phyloP scores from a whole-genome alignment of 1,140 invertebrate genomes.

The Trachelipus rathkii region DNA sequence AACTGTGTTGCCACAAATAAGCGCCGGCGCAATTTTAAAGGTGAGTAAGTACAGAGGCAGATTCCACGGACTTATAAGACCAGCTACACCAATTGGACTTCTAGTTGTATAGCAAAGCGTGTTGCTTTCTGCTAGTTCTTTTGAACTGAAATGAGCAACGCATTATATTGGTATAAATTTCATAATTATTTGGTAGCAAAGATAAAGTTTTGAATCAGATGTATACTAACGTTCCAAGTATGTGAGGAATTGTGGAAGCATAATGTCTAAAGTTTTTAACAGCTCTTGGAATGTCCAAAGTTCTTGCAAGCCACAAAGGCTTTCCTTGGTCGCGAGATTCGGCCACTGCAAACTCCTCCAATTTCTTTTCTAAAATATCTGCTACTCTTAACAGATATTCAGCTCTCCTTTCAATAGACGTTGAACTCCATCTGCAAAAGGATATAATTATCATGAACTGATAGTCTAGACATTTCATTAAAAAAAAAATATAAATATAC shows the following conservation, averaged over 20 bases:
- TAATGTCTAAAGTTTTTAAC: constrained; percentile 59
- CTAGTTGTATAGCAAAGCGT: constrained; percentile 56
- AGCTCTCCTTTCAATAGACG: constrained; percentile 47
- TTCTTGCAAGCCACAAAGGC: constrained; percentile 55
- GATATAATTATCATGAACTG: neutral
- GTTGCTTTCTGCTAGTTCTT: constrained; percentile 47
- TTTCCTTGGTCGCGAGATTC: constrained; percentile 62
- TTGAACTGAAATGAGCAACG: constrained; percentile 40
- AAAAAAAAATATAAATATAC: neutral
- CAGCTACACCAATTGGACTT: constrained; percentile 58
- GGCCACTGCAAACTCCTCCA: constrained; percentile 56
- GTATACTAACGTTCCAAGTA: constrained; percentile 46
- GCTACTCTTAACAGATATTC: constrained; percentile 54
- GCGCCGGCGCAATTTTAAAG: constrained; percentile 59
- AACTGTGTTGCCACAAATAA: constrained; percentile 59
- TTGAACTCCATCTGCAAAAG: constrained; percentile 51
- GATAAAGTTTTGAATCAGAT: neutral
- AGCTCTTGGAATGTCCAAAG: constrained; percentile 59
- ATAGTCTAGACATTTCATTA: too few relatives aligned
- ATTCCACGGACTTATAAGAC: constrained; percentile 61
- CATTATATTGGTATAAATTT: neutral
- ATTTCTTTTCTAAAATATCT: constrained; percentile 55
- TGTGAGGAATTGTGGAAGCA: constrained; percentile 53
- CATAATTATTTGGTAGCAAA: neutral
- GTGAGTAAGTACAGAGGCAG: constrained; percentile 60